phyloP scores from a whole-genome alignment of 2,888 invertebrate species.

The Acleris sparsana region DNA sequence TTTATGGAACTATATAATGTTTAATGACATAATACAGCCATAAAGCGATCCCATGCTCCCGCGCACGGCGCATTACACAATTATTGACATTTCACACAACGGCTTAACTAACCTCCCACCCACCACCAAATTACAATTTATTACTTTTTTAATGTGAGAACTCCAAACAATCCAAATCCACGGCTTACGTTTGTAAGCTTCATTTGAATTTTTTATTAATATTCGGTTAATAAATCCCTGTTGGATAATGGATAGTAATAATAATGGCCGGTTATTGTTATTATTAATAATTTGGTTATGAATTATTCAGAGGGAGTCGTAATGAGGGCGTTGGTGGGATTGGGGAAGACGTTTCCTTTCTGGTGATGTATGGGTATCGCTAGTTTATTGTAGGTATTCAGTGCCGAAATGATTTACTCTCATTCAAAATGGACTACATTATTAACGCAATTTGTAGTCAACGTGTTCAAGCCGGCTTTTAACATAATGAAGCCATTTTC shows the following conservation, averaged over 20 bases:
- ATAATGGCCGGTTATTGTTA: slow-evolving; percentile 61
- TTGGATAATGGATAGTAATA: slow-evolving; percentile 39
- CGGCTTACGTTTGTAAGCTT: slow-evolving; percentile 70
- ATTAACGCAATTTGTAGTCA: no score
- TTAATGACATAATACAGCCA: slow-evolving; percentile 21
- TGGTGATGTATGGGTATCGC: slow-evolving; percentile 1
- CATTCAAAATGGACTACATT: no score
- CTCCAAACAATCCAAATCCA: slow-evolving; percentile 70
- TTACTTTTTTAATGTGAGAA: slow-evolving; percentile 61
- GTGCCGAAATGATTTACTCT: no score
- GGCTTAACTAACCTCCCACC: slow-evolving; percentile 46
- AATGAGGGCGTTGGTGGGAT: slow-evolving; percentile 39
- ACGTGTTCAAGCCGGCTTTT: neutral
- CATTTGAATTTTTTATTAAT: slow-evolving; percentile 82
- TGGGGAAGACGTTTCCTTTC: slow-evolving; percentile 23
- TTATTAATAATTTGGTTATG: slow-evolving; percentile 77
- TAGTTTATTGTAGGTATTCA: neutral
- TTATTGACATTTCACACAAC: slow-evolving; percentile 66
- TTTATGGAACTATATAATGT: neutral
- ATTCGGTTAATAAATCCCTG: slow-evolving; percentile 56
- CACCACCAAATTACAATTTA: slow-evolving; percentile 55
- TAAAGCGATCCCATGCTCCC: slow-evolving; percentile 22
- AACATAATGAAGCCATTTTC: neutral
- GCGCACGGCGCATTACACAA: slow-evolving; percentile 26
- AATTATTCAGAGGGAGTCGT: slow-evolving; percentile 67